Conservation (phyloP, 2,113 vertebrate genomes). For the Turnix velox region DNA sequence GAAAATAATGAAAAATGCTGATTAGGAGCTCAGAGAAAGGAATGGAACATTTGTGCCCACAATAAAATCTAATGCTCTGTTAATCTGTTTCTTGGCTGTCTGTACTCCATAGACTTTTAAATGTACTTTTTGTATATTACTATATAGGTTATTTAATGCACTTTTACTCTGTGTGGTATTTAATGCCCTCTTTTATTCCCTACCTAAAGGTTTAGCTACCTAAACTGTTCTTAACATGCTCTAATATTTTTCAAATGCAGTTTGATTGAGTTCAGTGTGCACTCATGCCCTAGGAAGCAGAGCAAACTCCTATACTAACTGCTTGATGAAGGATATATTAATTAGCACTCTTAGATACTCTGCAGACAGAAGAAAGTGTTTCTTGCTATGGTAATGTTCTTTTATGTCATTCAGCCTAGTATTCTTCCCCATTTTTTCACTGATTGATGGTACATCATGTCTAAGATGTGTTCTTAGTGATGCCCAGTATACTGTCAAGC, state of each 20-base stretch:
- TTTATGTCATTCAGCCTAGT: neutral
- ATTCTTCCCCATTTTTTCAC: neutral
- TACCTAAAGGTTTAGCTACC: constrained; percentile 42
- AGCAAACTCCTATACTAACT: neutral
- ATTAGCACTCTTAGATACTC: neutral
- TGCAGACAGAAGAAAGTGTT: neutral
- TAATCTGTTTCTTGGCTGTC: constrained; percentile 73
- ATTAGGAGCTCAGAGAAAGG: constrained; percentile 70
- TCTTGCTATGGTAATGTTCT: neutral
- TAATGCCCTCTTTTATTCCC: constrained; percentile 38
- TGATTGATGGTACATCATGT: rapidly evolving
- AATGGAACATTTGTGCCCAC: constrained; percentile 71
- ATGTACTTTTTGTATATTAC: constrained; percentile 51
- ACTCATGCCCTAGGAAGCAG: neutral
- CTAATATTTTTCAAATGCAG: constrained; percentile 19
- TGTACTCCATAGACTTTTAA: constrained; percentile 62
- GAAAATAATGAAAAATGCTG: constrained; percentile 76
- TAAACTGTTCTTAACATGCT: neutral
- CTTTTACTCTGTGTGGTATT: constrained; percentile 15
- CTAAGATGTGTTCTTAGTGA: neutral
- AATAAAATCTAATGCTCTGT: constrained; percentile 74
- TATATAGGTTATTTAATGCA: constrained; percentile 34
- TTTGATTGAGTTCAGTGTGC: neutral
- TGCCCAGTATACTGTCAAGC: neutral
- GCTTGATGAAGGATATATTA: neutral